phyloP scores from a whole-genome alignment of 2,113 vertebrate genomes.

The Struthidea cinerea region DNA sequence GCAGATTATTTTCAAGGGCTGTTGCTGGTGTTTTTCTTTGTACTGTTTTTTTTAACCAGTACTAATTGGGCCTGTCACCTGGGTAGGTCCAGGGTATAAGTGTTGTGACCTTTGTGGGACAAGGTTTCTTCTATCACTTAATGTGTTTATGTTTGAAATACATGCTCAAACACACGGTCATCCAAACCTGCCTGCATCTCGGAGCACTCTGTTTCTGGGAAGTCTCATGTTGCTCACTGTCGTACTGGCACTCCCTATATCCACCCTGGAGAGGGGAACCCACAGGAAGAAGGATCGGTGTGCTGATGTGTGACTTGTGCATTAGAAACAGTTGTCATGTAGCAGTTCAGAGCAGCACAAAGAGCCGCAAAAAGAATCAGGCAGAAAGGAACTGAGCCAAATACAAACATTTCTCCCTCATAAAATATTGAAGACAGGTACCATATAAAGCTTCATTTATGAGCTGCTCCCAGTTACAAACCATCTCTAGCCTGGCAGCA shows the following conservation, averaged over 20 bases:
- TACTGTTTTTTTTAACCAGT: neutral
- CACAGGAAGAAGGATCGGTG: neutral
- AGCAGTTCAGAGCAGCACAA: neutral
- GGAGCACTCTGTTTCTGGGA: neutral
- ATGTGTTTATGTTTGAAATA: slow-evolving; percentile 40
- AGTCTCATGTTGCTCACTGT: neutral
- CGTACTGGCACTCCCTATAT: neutral
- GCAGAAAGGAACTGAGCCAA: neutral
- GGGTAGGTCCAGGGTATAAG: neutral
- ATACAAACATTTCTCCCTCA: neutral
- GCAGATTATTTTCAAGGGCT: neutral
- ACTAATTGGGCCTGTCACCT: neutral
- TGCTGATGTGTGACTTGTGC: neutral
- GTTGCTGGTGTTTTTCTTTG: neutral
- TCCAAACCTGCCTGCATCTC: neutral
- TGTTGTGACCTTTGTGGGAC: neutral
- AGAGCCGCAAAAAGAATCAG: neutral
- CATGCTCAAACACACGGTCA: neutral
- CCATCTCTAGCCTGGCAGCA: slow-evolving; percentile 7
- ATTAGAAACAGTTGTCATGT: neutral
- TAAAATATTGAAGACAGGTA: neutral
- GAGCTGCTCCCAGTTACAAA: slow-evolving; percentile 25
- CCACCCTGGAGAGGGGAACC: neutral
- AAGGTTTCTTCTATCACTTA: neutral
- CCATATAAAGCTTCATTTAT: slow-evolving; percentile 19